Conservation (phyloP, 1,140 invertebrate species). For the Heliconius melpomene region DNA sequence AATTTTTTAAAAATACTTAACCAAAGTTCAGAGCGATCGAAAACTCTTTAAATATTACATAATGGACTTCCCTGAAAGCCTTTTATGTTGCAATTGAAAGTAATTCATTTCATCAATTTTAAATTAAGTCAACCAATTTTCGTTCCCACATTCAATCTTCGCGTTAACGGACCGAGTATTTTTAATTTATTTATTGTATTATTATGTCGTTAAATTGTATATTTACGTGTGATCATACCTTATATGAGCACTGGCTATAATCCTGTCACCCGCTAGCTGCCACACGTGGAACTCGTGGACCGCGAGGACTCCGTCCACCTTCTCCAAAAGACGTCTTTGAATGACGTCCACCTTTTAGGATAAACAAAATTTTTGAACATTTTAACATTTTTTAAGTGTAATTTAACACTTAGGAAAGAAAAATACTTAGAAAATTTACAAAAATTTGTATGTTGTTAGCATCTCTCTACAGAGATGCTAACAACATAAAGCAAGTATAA, state of each 20-base stretch:
- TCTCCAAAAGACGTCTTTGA: slow-evolving; percentile 90
- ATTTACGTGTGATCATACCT: slow-evolving; percentile 76
- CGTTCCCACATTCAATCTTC: neutral
- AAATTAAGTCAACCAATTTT: neutral
- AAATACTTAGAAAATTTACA: no score
- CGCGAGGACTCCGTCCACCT: slow-evolving; percentile 93
- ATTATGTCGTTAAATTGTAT: no score
- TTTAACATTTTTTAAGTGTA: no score
- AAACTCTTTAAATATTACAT: neutral
- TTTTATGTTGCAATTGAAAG: neutral
- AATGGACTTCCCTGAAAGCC: slow-evolving; percentile 7
- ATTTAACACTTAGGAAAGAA: no score
- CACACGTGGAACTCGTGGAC: slow-evolving; percentile 98
- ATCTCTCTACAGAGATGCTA: no score
- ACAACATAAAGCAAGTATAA: no score
- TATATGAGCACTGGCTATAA: slow-evolving; percentile 96
- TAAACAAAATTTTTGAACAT: neutral
- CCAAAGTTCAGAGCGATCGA: neutral
- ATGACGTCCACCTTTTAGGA: slow-evolving; percentile 88
- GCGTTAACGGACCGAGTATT: neutral
- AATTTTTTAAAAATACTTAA: no score
- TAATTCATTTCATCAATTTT: slow-evolving; percentile 3
- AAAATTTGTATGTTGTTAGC: no score
- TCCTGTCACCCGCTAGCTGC: slow-evolving; percentile 95
- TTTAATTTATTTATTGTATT: neutral